Evolutionary conservation across 2,888 invertebrate genomes (phyloP), one percentile per base, ranked within the genome.

Genomic region (Pollenia amentaria): DNA sequence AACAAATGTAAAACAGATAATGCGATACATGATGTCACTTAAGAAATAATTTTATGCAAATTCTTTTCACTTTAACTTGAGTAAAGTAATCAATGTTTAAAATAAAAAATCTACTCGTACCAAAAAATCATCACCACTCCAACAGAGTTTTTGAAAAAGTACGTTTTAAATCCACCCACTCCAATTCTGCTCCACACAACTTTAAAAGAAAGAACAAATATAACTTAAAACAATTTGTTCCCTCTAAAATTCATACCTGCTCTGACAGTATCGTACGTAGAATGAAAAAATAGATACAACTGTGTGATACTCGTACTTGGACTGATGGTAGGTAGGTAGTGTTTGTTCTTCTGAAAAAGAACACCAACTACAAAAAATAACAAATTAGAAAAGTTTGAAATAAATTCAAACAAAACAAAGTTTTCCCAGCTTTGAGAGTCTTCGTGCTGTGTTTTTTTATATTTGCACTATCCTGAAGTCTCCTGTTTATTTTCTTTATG

Each of bases 11-110:
- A 12, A 38, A 55, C 11, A 55, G 18, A 18, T 42, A 55, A 65
- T 9, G 4, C 16, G 16, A 42, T 2, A 42, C 42, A 64, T n/a
- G 16, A 91, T 91, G 91, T 91, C 90, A 90, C 90, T 91, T 90
- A 90, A 91, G 42, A 72, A 91, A 91, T 91, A 91, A 91, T 91
- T 91, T 91, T 91, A 91, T 91, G 91, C 91, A 91, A 91, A 91
- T 91, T 91, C 29, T 90, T 91, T 91, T 91, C 91, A 91, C 91
- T 91, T 91, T 90, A 91, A 91, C 90, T 91, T 91, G 91, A 90
- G 91, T 91, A 91, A 91, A 91, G 91, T 91, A 91, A 91, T 91
- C 91, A 91, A 91, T 91, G 91, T 91, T 87, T 80, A 81, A 79
- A 77, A 85, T 79, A 69, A 72, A 65, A 46, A 76, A 64, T 60